These are phyloP conservation scores for Acanthopagrus latus DNA, from an alignment of 2,797 vertebrate genomes.

Conservation along the genomic window DNA sequence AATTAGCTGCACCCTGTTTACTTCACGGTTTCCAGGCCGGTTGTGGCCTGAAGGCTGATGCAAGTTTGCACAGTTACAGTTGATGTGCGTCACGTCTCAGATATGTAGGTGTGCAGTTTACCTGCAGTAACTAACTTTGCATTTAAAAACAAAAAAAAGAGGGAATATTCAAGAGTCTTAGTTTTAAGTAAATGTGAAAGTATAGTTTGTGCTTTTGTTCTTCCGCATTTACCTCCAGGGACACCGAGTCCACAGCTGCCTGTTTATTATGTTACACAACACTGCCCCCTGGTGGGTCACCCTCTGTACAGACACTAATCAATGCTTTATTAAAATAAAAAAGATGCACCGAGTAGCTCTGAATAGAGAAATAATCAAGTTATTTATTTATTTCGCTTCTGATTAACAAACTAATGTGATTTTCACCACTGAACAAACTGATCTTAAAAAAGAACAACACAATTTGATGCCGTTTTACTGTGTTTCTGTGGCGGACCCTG, in stretches of 20 bases:
- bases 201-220: not conserved
- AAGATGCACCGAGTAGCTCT: no score
- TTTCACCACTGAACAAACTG: no score
- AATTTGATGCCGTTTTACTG: no score
- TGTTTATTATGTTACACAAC: not conserved
- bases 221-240: no score
- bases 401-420: no score
- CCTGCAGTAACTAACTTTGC: not conserved
- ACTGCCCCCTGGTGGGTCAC: slow-evolving; percentile 65
- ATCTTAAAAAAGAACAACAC: no score
- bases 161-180: fast-evolving
- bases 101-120: not conserved
- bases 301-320: not conserved
- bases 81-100: not conserved
- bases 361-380: no score
- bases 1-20: slow-evolving; percentile 30
- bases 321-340: no score
- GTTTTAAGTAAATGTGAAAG: not conserved
- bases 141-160: not conserved
- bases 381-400: no score
- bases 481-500: no score
- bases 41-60: slow-evolving; percentile 12
- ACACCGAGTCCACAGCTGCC: fast-evolving
- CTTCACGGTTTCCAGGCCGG: not conserved
- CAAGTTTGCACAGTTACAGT: not conserved